Percentiles rank a stretch among this genome's conserved stretches.
Evolutionary conservation across 2,888 invertebrate genomes (phyloP).

Genomic region (Microctonus aethiopoides): DNA sequence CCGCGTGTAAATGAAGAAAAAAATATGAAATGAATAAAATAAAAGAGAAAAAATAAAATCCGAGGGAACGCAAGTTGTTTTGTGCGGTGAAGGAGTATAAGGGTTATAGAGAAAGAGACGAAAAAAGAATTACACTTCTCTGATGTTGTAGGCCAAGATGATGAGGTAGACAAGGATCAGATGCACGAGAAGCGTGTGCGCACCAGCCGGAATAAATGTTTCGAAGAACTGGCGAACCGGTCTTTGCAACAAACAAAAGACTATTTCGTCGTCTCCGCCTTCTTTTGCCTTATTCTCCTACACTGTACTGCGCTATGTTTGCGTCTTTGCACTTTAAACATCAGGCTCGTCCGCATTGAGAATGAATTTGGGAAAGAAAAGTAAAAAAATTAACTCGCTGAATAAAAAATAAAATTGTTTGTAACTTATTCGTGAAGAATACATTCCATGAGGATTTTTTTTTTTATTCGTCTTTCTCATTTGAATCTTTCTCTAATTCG

Average conservation of each 20-base stretch:
- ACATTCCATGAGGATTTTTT: neutral
- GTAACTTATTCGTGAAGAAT: neutral
- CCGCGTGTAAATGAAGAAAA: no score
- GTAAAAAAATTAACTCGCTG: conserved; percentile 1
- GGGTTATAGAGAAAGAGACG: conserved; percentile 8
- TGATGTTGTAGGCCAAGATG: conserved; percentile 29
- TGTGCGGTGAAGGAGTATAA: conserved; percentile 22
- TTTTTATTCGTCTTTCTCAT: neutral
- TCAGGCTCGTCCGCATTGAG: conserved; percentile 1
- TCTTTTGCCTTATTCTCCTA: conserved; percentile 22
- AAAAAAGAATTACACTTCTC: neutral
- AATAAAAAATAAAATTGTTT: neutral
- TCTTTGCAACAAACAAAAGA: conserved; percentile 58
- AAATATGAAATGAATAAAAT: neutral
- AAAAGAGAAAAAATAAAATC: conserved; percentile 8
- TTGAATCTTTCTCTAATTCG: neutral
- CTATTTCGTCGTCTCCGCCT: conserved; percentile 36
- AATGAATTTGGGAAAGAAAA: conserved; percentile 8
- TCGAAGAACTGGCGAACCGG: conserved; percentile 60
- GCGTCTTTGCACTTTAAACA: conserved; percentile 1
- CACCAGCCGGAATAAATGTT: conserved; percentile 56
- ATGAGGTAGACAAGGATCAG: conserved; percentile 15
- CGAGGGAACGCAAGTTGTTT: conserved; percentile 22
- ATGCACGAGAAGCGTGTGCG: conserved; percentile 28
- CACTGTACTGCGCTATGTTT: neutral